phyloP scores from a whole-genome alignment of 2,888 invertebrate species.

The Plagiodera versicolora region DNA sequence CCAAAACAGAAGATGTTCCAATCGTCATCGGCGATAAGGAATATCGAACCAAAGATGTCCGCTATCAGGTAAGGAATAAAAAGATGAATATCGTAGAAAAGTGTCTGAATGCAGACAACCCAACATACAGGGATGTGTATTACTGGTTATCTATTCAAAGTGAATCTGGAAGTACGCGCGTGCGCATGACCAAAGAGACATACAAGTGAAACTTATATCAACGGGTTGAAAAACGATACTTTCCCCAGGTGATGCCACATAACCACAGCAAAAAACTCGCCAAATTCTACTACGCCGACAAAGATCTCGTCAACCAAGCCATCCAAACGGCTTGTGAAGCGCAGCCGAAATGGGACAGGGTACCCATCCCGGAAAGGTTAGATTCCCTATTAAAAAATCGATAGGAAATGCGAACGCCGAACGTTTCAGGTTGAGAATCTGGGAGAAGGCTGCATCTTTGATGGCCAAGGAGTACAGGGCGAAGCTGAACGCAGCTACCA shows the following conservation, averaged over 20 bases:
- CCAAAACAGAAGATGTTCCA: conserved; percentile 81
- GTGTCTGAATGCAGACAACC: too few species aligned
- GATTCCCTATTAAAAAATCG: background rate
- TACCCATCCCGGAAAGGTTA: conserved; percentile 72
- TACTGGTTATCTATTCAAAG: too few species aligned
- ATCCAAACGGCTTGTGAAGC: conserved; percentile 78
- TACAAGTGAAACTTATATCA: too few species aligned
- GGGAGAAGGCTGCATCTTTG: conserved; percentile 85
- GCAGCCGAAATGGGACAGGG: conserved; percentile 86
- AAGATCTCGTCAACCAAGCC: conserved; percentile 80
- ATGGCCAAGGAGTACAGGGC: conserved; percentile 88
- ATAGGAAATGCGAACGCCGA: background rate
- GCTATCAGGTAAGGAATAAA: conserved; percentile 69
- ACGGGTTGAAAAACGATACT: too few species aligned
- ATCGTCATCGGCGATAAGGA: conserved; percentile 95
- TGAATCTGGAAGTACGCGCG: too few species aligned
- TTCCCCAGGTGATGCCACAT: conserved; percentile 73
- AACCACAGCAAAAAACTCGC: conserved; percentile 87
- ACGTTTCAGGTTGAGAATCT: conserved; percentile 69
- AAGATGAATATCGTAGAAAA: background rate
- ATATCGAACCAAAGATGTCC: conserved; percentile 72
- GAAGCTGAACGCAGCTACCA: conserved; percentile 90
- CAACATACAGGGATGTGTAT: too few species aligned
- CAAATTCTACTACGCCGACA: conserved; percentile 88
- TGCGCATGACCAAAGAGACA: too few species aligned